Conservation (phyloP, 2,797 vertebrate species). For the Macrochelys suwanniensis region DNA sequence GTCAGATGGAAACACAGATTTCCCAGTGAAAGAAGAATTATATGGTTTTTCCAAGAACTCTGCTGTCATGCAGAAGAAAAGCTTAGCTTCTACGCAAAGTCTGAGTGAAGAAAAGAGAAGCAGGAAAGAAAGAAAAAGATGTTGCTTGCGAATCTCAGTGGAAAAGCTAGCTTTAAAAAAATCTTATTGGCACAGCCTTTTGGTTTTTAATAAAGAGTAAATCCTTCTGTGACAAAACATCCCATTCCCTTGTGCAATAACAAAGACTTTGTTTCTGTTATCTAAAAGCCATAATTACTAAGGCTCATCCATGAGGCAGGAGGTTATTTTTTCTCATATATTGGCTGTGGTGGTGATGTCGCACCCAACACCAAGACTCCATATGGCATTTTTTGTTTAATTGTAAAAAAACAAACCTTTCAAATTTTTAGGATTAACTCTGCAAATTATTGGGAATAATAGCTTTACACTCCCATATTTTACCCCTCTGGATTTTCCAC, state of each 20-base stretch:
- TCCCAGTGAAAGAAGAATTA: conserved; percentile 45
- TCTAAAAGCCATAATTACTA: conserved; percentile 26
- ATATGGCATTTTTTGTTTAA: conserved; percentile 15
- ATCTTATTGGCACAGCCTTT: conserved; percentile 10
- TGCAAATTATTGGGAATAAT: conserved; percentile 4
- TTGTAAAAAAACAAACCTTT: neutral
- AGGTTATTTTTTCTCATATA: neutral
- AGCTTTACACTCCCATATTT: conserved; percentile 44
- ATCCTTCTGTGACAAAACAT: conserved; percentile 31
- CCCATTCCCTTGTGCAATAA: neutral
- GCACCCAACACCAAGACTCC: neutral
- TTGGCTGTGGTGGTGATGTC: conserved; percentile 17
- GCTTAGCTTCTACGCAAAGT: conserved; percentile 49
- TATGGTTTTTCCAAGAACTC: conserved; percentile 65
- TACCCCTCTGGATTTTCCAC: conserved; percentile 55
- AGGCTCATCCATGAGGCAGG: neutral
- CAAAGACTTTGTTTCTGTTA: neutral
- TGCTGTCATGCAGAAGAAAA: conserved; percentile 46
- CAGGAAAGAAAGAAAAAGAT: neutral
- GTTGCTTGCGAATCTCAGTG: conserved; percentile 18
- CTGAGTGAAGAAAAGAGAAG: neutral
- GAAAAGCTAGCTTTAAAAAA: conserved; percentile 32
- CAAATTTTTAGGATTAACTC: conserved; percentile 24
- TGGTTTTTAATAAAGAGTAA: conserved; percentile 36
- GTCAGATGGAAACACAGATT: conserved; percentile 61